A percentile compares a stretch with the other conserved stretches of the same genome.
phyloP scores from a whole-genome alignment of 2,888 invertebrate species.

The Callyntrura sp. region DNA sequence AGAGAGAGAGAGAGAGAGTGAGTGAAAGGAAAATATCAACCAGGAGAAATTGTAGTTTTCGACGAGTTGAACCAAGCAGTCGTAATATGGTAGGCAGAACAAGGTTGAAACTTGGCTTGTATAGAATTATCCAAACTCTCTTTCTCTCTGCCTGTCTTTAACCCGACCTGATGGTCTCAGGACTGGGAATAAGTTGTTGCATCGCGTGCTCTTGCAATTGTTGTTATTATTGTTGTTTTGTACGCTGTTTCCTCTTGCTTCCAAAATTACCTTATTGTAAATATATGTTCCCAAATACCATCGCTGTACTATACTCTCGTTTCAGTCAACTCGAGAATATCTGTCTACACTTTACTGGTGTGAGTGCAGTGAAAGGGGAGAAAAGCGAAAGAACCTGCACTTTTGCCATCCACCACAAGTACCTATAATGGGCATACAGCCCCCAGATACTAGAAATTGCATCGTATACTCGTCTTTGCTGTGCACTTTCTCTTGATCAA shows the following conservation, averaged over 20 bases:
- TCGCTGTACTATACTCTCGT: background rate
- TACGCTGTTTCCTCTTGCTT: constrained; percentile 10
- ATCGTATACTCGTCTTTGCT: too few relatives aligned
- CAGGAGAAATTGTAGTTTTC: constrained; percentile 17
- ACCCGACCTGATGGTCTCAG: background rate
- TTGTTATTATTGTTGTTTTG: constrained; percentile 41
- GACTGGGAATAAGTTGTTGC: constrained; percentile 75
- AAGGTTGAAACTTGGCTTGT: constrained; percentile 66
- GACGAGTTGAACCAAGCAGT: constrained; percentile 4
- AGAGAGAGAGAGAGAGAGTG: background rate
- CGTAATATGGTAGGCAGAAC: background rate
- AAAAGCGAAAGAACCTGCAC: background rate
- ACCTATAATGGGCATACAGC: background rate
- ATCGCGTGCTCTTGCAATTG: constrained; percentile 72
- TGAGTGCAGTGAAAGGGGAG: background rate
- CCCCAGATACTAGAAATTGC: background rate
- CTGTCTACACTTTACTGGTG: too few relatives aligned
- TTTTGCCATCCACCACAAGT: background rate
- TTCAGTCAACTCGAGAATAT: background rate
- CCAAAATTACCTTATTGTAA: constrained; percentile 46
- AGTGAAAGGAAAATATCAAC: background rate
- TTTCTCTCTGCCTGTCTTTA: background rate
- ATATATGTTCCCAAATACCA: background rate
- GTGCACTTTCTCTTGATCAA: too few relatives aligned
- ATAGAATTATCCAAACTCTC: constrained; percentile 45